Evolutionary conservation across 2,888 invertebrate genomes (phyloP).

Genomic region (Maniola hyperantus): DNA sequence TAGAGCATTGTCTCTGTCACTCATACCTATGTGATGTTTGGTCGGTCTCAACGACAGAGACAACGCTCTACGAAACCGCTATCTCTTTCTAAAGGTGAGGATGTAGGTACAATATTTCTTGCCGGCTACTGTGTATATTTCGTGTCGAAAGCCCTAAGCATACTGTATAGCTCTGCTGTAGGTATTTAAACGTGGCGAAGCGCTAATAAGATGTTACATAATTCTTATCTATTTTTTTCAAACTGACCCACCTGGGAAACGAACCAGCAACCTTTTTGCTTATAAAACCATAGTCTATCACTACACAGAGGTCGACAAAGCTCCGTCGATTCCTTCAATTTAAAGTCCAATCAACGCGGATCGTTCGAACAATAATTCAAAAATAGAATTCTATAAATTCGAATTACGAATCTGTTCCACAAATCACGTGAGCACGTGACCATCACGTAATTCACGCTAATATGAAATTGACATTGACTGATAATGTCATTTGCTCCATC

Average conservation of each 20-base stretch:
- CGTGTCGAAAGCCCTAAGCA: too few relatives aligned
- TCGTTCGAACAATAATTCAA: not conserved
- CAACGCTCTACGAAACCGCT: too few relatives aligned
- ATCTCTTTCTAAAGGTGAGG: too few relatives aligned
- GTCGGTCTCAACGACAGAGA: too few relatives aligned
- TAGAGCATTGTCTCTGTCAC: too few relatives aligned
- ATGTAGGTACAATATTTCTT: too few relatives aligned
- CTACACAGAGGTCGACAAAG: not conserved
- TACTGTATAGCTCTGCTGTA: too few relatives aligned
- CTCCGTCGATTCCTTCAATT: not conserved
- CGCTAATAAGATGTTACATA: too few relatives aligned
- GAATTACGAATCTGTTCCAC: conserved; percentile 11
- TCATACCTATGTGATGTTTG: too few relatives aligned
- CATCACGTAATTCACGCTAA: conserved; percentile 33
- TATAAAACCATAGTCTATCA: not conserved
- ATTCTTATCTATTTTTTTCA: too few relatives aligned
- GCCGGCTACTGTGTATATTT: too few relatives aligned
- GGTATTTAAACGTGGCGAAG: too few relatives aligned
- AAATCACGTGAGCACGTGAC: conserved; percentile 34
- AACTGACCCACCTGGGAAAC: not conserved
- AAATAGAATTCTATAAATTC: conserved; percentile 16
- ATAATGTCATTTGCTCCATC: conserved; percentile 39
- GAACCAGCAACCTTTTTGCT: not conserved
- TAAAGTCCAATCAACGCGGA: not conserved
- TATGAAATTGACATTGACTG: conserved; percentile 42